Conservation (phyloP, 1,140 invertebrate genomes). For the Gryon sp. region DNA sequence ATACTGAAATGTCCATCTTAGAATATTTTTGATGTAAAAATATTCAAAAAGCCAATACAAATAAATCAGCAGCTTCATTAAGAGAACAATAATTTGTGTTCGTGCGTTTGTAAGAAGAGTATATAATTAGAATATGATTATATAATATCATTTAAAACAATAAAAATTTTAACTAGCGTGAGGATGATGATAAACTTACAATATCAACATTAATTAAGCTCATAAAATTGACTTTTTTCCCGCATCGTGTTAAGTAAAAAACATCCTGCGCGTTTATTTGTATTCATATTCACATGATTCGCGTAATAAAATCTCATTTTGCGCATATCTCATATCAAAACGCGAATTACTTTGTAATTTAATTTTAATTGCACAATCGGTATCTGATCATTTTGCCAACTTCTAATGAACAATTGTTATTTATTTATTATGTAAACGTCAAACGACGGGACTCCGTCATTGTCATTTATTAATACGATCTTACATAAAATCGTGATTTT, state of each 20-base stretch:
- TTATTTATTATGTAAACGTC: conserved; percentile 43
- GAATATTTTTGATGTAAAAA: no score
- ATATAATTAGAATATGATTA: no score
- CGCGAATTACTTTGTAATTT: conserved; percentile 37
- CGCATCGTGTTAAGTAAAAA: conserved; percentile 12
- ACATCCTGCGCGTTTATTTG: conserved; percentile 15
- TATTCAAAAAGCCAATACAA: no score
- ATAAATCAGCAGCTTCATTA: no score
- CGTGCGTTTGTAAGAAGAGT: no score
- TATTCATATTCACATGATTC: conserved; percentile 23
- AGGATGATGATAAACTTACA: conserved; percentile 34
- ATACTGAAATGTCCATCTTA: no score
- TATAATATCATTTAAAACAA: conserved; percentile 14
- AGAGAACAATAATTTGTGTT: no score
- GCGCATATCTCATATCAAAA: conserved; percentile 22
- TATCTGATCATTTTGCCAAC: conserved; percentile 18
- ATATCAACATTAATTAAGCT: conserved; percentile 27
- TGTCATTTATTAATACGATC: conserved; percentile 38
- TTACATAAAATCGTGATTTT: conserved; percentile 50
- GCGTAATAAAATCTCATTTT: conserved; percentile 36
- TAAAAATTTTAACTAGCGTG: conserved; percentile 23
- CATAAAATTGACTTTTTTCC: conserved; percentile 26
- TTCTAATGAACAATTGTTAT: conserved; percentile 35
- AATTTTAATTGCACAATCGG: conserved; percentile 40
- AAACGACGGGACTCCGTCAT: conserved; percentile 29